Conservation (phyloP, 2,113 vertebrate genomes). For the Corvus cornix region DNA sequence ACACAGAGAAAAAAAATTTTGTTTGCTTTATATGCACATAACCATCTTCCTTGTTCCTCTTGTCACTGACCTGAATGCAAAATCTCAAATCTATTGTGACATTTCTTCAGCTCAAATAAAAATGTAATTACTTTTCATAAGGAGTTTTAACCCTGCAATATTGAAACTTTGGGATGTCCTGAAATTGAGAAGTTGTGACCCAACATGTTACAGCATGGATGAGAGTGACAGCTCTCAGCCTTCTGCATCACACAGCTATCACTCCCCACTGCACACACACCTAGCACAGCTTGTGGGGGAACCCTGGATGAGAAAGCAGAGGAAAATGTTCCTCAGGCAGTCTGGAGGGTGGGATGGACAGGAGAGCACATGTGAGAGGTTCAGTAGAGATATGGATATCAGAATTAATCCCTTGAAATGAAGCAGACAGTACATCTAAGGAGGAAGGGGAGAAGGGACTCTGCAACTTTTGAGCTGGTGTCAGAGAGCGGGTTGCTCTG, state of each 20-base stretch:
- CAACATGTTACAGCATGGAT: not conserved
- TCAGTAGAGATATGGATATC: not conserved
- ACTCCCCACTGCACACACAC: rapidly evolving
- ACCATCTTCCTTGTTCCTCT: not conserved
- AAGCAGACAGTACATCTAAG: not conserved
- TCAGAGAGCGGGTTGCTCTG: not conserved
- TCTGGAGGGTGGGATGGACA: not conserved
- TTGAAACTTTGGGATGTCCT: not conserved
- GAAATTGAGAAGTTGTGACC: not conserved
- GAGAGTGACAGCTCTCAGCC: not conserved
- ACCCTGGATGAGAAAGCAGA: not conserved
- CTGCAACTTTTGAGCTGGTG: not conserved
- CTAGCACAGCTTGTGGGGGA: rapidly evolving
- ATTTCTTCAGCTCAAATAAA: slow-evolving; percentile 52
- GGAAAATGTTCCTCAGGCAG: not conserved
- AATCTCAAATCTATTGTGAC: not conserved
- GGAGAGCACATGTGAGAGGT: not conserved
- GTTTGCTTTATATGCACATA: not conserved
- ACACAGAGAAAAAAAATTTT: slow-evolving; percentile 3
- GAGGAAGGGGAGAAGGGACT: not conserved
- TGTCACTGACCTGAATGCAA: slow-evolving; percentile 3
- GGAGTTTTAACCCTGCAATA: slow-evolving; percentile 5
- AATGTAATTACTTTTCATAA: slow-evolving; percentile 30
- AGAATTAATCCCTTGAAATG: not conserved
- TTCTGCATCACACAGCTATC: not conserved